phyloP scores from a whole-genome alignment of 1,140 invertebrate genomes.

The Pachyrhynchus sulphureomaculatus region DNA sequence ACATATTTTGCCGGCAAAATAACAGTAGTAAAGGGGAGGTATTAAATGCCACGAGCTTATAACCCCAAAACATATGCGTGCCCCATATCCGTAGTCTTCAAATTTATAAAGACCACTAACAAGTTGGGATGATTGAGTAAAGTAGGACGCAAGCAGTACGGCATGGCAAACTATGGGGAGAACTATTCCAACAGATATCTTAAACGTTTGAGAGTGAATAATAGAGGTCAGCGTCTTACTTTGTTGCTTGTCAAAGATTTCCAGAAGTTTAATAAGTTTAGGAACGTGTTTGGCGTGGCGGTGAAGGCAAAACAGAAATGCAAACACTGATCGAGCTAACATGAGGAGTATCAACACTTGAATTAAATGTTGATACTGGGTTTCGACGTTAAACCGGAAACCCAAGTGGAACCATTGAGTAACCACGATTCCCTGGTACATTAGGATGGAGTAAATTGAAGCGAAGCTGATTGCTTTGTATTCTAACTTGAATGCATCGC shows the following conservation, averaged over 20 bases:
- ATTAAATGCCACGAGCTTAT: constrained; percentile 22
- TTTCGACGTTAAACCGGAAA: neutral
- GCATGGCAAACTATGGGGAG: neutral
- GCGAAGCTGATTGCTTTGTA: constrained; percentile 6
- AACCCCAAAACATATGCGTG: constrained; percentile 11
- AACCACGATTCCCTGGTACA: neutral
- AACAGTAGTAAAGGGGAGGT: constrained; percentile 22
- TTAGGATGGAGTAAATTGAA: neutral
- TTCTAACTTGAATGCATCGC: neutral
- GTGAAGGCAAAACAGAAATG: constrained; percentile 2
- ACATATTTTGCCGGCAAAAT: constrained; percentile 25
- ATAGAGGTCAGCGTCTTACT: neutral
- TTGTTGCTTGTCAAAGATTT: neutral
- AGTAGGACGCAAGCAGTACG: no score
- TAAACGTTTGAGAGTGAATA: neutral
- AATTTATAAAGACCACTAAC: no score
- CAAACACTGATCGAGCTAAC: neutral
- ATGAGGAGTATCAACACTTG: neutral
- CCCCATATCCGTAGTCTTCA: no score
- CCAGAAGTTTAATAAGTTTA: constrained; percentile 5
- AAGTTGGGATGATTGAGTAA: no score
- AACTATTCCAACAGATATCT: neutral
- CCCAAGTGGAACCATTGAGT: neutral
- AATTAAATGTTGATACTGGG: neutral
- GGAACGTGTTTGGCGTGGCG: neutral